These are phyloP conservation scores for Cichlasoma orientale DNA, from an alignment of 2,797 vertebrate species.

Conservation along the genomic window DNA sequence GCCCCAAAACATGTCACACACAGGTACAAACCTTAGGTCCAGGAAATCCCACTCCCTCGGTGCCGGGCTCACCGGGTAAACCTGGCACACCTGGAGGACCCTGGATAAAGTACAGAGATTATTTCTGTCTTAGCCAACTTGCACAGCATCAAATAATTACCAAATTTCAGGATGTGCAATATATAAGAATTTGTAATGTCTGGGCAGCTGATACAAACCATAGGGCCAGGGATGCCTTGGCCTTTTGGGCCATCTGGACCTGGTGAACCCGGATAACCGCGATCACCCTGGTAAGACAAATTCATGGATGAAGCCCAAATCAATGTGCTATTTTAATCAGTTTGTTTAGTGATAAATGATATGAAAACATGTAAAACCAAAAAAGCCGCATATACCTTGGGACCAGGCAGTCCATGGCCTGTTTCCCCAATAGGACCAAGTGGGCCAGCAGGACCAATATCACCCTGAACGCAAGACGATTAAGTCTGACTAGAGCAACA, in stretches of 20 bases:
- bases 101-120: constrained; percentile 64
- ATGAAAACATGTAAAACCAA: background rate
- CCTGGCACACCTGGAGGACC: constrained; percentile 86
- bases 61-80: constrained; percentile 83
- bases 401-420: constrained; percentile 88
- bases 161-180: background rate
- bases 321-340: background rate
- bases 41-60: constrained; percentile 87
- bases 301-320: constrained; percentile 1
- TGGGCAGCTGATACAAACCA: constrained; percentile 76
- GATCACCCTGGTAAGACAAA: constrained; percentile 83
- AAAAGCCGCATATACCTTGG: constrained; percentile 82
- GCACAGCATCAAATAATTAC: background rate
- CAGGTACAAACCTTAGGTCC: constrained; percentile 86
- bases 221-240: constrained; percentile 86
- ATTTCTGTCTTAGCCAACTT: background rate
- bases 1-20: background rate
- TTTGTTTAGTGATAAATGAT: background rate
- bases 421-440: constrained; percentile 88
- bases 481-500: background rate
- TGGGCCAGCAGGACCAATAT: constrained; percentile 84
- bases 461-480: constrained; percentile 80
- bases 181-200: background rate
- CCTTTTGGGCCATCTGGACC: constrained; percentile 89
- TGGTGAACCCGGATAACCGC: constrained; percentile 80